These are phyloP conservation scores for Gallinago paraguaiae DNA, from an alignment of 2,113 vertebrate genomes.

Conservation along the genomic window DNA sequence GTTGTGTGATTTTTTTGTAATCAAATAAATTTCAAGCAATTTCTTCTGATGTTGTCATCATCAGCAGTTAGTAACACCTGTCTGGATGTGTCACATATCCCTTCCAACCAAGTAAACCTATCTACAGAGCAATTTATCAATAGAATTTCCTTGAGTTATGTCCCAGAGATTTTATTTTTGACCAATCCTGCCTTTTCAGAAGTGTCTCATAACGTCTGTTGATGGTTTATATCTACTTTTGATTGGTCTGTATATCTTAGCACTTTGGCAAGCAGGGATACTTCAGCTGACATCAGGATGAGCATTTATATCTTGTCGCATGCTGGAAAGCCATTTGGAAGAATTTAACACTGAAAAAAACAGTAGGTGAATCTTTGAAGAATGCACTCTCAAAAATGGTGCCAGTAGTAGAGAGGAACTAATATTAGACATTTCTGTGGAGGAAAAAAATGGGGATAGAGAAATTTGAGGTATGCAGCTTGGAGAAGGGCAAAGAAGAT, in stretches of 20 bases:
- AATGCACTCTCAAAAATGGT: background rate
- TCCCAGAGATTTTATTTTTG: constrained; percentile 40
- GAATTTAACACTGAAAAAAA: constrained; percentile 44
- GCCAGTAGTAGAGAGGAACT: background rate
- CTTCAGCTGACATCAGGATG: constrained; percentile 40
- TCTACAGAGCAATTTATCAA: constrained; percentile 16
- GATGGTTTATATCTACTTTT: constrained; percentile 17
- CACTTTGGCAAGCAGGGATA: constrained; percentile 13
- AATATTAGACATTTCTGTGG: constrained; percentile 25
- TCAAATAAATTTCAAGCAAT: constrained; percentile 22
- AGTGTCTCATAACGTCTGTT: constrained; percentile 6
- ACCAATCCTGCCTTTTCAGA: background rate
- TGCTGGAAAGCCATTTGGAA: constrained; percentile 45
- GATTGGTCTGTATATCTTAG: constrained; percentile 57
- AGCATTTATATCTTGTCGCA: background rate
- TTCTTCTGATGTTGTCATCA: constrained; percentile 30
- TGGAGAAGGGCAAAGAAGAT: constrained; percentile 57
- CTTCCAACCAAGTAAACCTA: constrained; percentile 8
- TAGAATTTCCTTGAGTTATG: constrained; percentile 1
- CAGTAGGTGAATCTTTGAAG: constrained; percentile 2
- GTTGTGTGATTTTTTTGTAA: background rate
- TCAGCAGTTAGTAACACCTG: constrained; percentile 26
- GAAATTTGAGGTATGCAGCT: background rate
- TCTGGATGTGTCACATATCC: constrained; percentile 7
- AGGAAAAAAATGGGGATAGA: background rate